A percentile compares a stretch with the other conserved stretches of the same genome.
Evolutionary conservation across 2,113 vertebrate genomes (phyloP).

Genomic region (Trachemys scripta): DNA sequence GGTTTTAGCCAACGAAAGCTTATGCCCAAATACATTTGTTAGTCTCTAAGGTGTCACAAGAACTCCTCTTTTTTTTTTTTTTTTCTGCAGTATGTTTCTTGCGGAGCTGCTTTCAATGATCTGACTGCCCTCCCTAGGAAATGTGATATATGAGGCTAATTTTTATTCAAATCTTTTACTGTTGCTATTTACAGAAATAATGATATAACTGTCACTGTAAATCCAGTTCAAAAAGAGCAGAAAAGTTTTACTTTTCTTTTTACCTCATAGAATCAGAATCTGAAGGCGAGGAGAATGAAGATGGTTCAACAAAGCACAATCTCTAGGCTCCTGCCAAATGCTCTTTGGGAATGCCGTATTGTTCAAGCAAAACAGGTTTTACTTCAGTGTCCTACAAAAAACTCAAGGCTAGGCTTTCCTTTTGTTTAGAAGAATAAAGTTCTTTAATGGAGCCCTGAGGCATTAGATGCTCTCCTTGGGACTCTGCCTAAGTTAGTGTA

Average conservation of each 20-base stretch:
- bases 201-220: neutral
- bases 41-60: no score
- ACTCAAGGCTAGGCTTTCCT: constrained; percentile 79
- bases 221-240: neutral
- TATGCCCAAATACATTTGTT: no score
- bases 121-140: neutral
- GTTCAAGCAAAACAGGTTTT: constrained; percentile 75
- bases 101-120: neutral
- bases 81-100: neutral
- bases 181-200: neutral
- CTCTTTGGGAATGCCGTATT: constrained; percentile 69
- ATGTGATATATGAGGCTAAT: neutral
- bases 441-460: constrained; percentile 81
- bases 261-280: constrained; percentile 88
- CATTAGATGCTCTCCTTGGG: constrained; percentile 79
- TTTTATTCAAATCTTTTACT: neutral
- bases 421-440: constrained; percentile 77
- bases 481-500: constrained; percentile 80
- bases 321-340: constrained; percentile 62
- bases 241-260: constrained; percentile 46
- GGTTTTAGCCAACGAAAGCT: no score
- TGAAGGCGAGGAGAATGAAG: constrained; percentile 88
- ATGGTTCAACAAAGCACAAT: constrained; percentile 58
- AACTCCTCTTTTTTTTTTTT: no score
- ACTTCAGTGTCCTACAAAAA: constrained; percentile 81